Base-by-base conservation (phyloP, 2,888 invertebrate genomes). In the Argyra leucocephala region DNA sequence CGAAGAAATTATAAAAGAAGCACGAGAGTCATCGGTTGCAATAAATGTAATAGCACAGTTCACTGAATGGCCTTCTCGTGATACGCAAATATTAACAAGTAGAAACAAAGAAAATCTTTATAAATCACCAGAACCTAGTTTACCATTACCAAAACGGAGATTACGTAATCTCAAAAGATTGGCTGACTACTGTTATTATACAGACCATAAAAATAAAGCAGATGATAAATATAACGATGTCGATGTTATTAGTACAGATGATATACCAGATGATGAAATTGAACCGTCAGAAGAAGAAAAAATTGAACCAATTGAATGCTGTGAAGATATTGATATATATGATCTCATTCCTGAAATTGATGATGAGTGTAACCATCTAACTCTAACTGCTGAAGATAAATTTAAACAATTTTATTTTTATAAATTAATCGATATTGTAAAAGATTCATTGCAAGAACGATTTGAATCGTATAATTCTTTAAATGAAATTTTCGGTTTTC, bases 161-260 rank as follows among this genome's bases (percentile, higher is more conserved):
- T 3, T 59, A 23, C 15, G 58, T 59, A 59, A 59, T 59, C 58
- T 59, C 58, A 59, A 59, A 59, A 59, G 58, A 59, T 58, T 58
- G 58, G 58, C 58, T 58, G 58, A 59, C 58, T 59, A 59, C 60
- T 67, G 67, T 62, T 48, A 21, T 22, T 21, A 61, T 59, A 21
- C 64, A 59, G 37, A 74, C 74, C 73, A 69, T 62, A 69, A 64
- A 73, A 65, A 70, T 73, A 73, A 63, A 74, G 71, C 59, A 77
- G 74, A 71, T 76, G 75, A 67, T 71, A 71, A 69, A 59, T 59
- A 22, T 22, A 23, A 59, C 58, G 58, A 59, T 22, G 58, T 22
- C 21, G 58, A 59, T 59, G 15, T 59, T 59, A 59, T 59, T 59
- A 59, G 58, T 59, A 22, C 22, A 22, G 22, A 22, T 21, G 57